These are phyloP conservation scores for Istiophorus platypterus DNA, from an alignment of 2,113 vertebrate species.

Conservation along the genomic window DNA sequence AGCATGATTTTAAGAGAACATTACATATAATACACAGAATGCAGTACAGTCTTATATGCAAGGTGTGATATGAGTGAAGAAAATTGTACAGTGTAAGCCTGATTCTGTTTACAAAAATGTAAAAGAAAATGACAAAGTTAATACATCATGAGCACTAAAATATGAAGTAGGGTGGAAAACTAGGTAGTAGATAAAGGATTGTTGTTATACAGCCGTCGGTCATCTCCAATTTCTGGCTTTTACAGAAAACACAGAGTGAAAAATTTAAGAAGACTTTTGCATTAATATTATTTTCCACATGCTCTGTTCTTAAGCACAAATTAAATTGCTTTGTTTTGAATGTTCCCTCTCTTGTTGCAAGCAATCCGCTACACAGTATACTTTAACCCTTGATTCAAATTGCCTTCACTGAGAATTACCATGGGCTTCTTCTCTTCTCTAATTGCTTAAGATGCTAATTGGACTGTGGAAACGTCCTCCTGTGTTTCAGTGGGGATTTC, in stretches of 20 bases:
- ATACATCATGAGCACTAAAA: constrained; percentile 18
- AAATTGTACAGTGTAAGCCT: constrained; percentile 28
- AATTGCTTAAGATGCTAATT: constrained; percentile 85
- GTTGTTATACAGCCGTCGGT: constrained; percentile 7
- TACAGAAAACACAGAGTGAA: constrained; percentile 20
- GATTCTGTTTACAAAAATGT: constrained; percentile 36
- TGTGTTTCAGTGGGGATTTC: constrained; percentile 81
- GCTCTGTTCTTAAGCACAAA: constrained; percentile 25
- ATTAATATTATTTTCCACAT: constrained; percentile 35
- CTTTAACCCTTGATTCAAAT: constrained; percentile 68
- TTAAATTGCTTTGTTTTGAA: constrained; percentile 29
- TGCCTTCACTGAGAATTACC: constrained; percentile 67
- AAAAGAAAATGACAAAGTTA: constrained; percentile 36
- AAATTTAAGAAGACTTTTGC: constrained; percentile 19
- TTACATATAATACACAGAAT: background rate
- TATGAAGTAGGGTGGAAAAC: background rate
- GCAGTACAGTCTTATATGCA: constrained; percentile 35
- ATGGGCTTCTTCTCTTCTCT: constrained; percentile 71
- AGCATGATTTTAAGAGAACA: constrained; percentile 21
- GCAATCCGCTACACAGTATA: constrained; percentile 42
- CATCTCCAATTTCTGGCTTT: constrained; percentile 21
- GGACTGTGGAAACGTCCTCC: constrained; percentile 77
- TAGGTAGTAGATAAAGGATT: background rate
- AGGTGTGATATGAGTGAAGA: constrained; percentile 36
- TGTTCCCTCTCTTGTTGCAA: constrained; percentile 35